A percentile compares a stretch with the other conserved stretches of the same genome.
Evolutionary conservation across 53 echinoderm and acorn worm genomes (phyloP).

Genomic region (Hippasteria phrygiana): DNA sequence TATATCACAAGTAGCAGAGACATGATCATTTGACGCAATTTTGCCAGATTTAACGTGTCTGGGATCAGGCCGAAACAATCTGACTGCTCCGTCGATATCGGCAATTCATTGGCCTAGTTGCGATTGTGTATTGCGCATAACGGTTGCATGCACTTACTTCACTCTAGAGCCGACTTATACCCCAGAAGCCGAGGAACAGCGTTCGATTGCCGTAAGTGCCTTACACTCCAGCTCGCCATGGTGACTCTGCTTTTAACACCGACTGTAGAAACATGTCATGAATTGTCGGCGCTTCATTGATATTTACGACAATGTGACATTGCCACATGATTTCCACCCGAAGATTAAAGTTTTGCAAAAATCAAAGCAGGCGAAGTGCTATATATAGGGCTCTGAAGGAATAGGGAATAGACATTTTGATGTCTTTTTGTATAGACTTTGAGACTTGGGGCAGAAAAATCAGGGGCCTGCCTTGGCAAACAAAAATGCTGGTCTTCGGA

Average conservation of each 20-base stretch:
- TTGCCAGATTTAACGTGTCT: neutral
- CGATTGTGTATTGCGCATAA: neutral
- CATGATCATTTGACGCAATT: no score
- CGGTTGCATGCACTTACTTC: conserved; percentile 2
- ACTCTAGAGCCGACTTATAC: neutral
- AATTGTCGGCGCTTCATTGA: neutral
- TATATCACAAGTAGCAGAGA: no score
- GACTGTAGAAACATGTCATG: neutral
- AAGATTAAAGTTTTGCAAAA: no score
- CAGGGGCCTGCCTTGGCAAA: no score
- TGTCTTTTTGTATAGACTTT: no score
- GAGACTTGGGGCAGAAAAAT: no score
- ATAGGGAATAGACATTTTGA: no score
- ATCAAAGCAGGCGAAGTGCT: no score
- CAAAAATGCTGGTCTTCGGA: no score
- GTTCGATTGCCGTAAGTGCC: conserved; percentile 18
- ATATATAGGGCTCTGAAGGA: no score
- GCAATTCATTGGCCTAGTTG: conserved; percentile 7
- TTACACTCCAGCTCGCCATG: neutral
- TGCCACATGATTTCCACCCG: neutral
- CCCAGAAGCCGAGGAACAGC: neutral
- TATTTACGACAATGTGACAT: neutral
- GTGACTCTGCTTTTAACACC: neutral
- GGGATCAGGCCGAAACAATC: neutral
- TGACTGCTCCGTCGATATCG: neutral